Evolutionary conservation across 1,140 invertebrate genomes (phyloP), one percentile per base, ranked within the genome.

Genomic region (Drosophila quadrilineata): DNA sequence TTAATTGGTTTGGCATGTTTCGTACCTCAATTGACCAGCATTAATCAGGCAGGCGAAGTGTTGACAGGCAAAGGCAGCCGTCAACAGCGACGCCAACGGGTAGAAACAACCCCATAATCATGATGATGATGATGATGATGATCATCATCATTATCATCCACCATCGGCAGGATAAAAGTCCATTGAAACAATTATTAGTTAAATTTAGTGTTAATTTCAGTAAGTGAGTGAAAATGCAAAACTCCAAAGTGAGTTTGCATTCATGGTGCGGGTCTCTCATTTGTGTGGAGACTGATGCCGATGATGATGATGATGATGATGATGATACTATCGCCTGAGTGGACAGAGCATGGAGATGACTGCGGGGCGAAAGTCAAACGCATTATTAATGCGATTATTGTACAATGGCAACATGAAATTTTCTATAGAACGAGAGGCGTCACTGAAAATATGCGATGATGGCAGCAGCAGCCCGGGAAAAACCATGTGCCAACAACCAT

Each of bases 121-220:
- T n/a, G n/a, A n/a, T n/a, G n/a, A n/a, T n/a, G 8, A 21, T 19
- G 2, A 19, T 40, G 14, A 48, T 48, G 9, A 33, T 16, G 22
- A 28, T n/a, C 41, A 28, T 24, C 41, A 28, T 28, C 12, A 14
- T 28, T 4, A 45, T 16, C 22, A 71, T 33, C 29, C 41, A 69
- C 8, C 24, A 57, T 12, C 45, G 38, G 6, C 10, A 68, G 29
- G 68, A 84, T 82, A 82, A 82, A 63, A 52, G 52, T 60, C 43
- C 70, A 62, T 76, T 70, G 70, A 82, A 76, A 73, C 77, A 77
- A 82, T 73, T 74, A 84, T 85, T 73, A 71, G 60, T 85, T 77
- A 73, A 84, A 84, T 77, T 77, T 74, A 85, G 73, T 77, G 79
- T 84, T 82, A 77, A 82, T 82, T 82, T 74, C 73, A 66, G 66